Conservation (phyloP, 2,888 invertebrate genomes). For the Pteria penguin region DNA sequence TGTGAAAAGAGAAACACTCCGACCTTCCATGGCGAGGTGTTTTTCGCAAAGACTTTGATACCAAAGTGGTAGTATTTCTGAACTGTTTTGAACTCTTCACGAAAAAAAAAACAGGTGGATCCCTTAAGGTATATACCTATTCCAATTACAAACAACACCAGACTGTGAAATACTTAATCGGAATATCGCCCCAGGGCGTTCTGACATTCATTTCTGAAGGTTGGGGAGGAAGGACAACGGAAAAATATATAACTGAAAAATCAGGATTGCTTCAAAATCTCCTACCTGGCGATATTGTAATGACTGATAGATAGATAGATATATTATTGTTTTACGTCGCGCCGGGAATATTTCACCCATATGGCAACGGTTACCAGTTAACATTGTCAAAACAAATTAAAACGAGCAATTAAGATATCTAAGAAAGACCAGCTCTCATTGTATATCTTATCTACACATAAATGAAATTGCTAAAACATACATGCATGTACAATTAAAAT, state of each 20-base stretch:
- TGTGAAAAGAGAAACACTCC: constrained; percentile 28
- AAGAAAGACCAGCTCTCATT: no score
- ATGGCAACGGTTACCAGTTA: no score
- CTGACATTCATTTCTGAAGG: constrained; percentile 57
- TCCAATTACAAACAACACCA: constrained; percentile 22
- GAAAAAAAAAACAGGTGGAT: constrained; percentile 24
- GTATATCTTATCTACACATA: no score
- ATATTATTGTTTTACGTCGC: no score
- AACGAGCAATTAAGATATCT: no score
- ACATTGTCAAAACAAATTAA: no score
- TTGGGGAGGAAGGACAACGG: constrained; percentile 59
- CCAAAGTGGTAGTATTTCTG: constrained; percentile 4
- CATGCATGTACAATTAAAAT: no score
- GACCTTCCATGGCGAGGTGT: constrained; percentile 38
- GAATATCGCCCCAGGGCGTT: constrained; percentile 55
- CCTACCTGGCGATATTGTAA: constrained; percentile 44
- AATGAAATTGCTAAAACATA: no score
- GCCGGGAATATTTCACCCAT: no score
- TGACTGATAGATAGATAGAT: constrained; percentile 56
- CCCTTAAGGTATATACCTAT: constrained; percentile 29
- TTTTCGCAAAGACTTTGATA: constrained; percentile 43
- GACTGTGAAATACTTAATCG: constrained; percentile 55
- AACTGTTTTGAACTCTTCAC: constrained; percentile 7
- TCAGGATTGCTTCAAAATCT: constrained; percentile 48
- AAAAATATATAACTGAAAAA: constrained; percentile 55